A percentile compares a stretch with the other conserved stretches of the same genome.
Evolutionary conservation across 2,797 vertebrate genomes (phyloP).

Genomic region (Champsocephalus gunnari): DNA sequence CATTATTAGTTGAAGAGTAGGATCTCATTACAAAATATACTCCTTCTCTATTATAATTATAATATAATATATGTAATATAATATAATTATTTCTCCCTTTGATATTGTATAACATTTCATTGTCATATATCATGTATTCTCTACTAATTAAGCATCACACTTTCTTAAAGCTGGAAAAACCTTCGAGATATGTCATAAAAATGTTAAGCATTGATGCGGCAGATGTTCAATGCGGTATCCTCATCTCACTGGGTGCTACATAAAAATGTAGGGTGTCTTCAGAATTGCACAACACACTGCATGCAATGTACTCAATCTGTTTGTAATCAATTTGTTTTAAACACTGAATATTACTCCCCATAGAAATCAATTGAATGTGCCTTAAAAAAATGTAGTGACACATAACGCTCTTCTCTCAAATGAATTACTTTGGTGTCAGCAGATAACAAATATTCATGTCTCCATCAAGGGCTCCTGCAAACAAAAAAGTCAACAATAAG

Average conservation of each 20-base stretch:
- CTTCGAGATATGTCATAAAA: constrained; percentile 1
- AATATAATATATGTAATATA: neutral
- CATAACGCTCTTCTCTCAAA: neutral
- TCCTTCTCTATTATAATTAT: neutral
- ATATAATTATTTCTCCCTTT: constrained; percentile 3
- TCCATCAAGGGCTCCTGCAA: constrained; percentile 79
- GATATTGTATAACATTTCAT: neutral
- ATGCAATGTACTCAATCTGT: no score
- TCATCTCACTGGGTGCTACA: neutral
- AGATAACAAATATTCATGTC: constrained; percentile 49
- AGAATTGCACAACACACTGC: no score
- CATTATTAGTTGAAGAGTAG: neutral
- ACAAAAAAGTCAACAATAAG: constrained; percentile 23
- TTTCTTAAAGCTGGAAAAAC: neutral
- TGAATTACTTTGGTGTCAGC: constrained; percentile 28
- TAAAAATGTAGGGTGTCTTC: neutral
- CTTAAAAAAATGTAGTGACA: neutral
- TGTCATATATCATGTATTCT: neutral
- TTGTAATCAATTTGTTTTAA: no score
- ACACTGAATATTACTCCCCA: neutral
- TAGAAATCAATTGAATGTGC: neutral
- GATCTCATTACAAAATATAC: neutral
- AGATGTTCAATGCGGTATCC: neutral
- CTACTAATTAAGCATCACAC: neutral
- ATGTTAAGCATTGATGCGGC: neutral